Conservation (phyloP, 1,140 invertebrate genomes). For the Neoseiulus cucumeris region DNA sequence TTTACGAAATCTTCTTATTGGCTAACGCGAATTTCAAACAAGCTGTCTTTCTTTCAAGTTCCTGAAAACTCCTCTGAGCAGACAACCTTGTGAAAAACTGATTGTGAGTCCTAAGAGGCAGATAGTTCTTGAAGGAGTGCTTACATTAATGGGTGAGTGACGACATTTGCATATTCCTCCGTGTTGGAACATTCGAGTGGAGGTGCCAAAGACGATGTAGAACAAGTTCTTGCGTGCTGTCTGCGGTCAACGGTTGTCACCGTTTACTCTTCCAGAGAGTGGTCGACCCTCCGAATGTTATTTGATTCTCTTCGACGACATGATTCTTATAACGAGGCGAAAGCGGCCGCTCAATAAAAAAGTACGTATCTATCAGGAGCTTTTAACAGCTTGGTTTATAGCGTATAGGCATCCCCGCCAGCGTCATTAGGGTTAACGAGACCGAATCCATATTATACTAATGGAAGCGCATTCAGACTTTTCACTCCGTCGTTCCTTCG, state of each 20-base stretch:
- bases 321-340: conserved; percentile 42
- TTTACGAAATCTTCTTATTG: not conserved
- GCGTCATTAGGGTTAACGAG: not conserved
- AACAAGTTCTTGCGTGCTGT: no score
- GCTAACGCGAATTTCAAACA: not conserved
- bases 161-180: no score
- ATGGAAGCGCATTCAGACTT: not conserved
- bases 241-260: no score
- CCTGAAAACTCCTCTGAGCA: conserved; percentile 34
- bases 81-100: conserved; percentile 46
- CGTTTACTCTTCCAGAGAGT: conserved; percentile 27
- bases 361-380: conserved; percentile 24
- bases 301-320: conserved; percentile 46
- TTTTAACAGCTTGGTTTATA: not conserved
- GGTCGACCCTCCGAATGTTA: conserved; percentile 39
- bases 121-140: conserved; percentile 40
- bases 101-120: conserved; percentile 40
- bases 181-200: no score
- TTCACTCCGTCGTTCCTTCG: conserved; percentile 11
- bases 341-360: conserved; percentile 40
- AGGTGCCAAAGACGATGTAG: no score
- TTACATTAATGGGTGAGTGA: conserved; percentile 34
- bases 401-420: not conserved
- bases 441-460: not conserved
- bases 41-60: conserved; percentile 27